Evolutionary conservation across 2,888 invertebrate genomes (phyloP), one percentile per base, ranked within the genome.

Genomic region (Stenurella melanura): DNA sequence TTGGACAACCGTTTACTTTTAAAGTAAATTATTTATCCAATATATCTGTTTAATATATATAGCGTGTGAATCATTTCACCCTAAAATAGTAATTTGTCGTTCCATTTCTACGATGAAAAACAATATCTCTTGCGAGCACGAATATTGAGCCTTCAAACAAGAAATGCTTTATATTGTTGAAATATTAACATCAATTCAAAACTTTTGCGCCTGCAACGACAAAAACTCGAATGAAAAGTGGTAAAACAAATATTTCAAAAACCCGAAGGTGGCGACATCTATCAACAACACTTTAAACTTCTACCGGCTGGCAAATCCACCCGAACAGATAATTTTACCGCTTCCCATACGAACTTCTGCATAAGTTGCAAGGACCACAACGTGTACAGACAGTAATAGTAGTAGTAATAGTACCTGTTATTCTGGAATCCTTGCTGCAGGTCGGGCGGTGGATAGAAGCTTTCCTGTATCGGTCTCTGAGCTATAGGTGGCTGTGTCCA

Each of bases 321-420:
- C 15, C 1, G 50, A n/a, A 12, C 4, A n/a, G n/a, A 54, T 6
- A 19, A 56, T 54, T 54, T 54, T 15, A 30, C 61, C 72, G 54
- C 38, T 18, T 15, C 54, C 19, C 17, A 54, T 18, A 63, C 19
- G 63, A 72, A 72, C 34, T 42, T 15, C 18, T 21, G n/a, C 30
- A 9, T n/a, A 19, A 17, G 9, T 50, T 12, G 38, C 60, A 34
- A 58, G 30, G 9, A 50, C 42, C 3, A 17, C 60, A 21, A 70
- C 66, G n/a, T 60, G 68, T 68, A 75, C 75, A 73, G 75, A 79
- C 77, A 78, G 38, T 69, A 79, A 78, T 34, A 34, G 30, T 34
- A 34, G 30, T 34, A 34, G 78, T 79, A 78, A 77, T 80, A 83
- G 84, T 85, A 85, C 86, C 85, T 85, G 85, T 85, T 85, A 80